Evolutionary conservation across 2,888 invertebrate species (phyloP).

Genomic region (Cybosia mesomella): DNA sequence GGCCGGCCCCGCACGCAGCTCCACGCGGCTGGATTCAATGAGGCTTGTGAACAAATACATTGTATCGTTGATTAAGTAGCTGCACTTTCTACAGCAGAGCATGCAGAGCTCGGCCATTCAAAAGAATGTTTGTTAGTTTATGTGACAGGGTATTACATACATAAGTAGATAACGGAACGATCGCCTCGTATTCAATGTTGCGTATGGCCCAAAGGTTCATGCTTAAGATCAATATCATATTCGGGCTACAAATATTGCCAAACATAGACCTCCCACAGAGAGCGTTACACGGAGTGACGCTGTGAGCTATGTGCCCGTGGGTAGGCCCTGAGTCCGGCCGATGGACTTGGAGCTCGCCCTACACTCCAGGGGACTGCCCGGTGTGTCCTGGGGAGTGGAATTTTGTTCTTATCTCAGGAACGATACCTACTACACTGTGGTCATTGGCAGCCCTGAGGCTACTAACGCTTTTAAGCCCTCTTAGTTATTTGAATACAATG

Average conservation of each 20-base stretch:
- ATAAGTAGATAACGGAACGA: not conserved
- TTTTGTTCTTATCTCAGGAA: too few relatives aligned
- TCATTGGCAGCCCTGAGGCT: too few relatives aligned
- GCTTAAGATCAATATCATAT: slow-evolving; percentile 18
- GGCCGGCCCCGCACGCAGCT: too few relatives aligned
- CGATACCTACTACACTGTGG: too few relatives aligned
- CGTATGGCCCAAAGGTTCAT: slow-evolving; percentile 2
- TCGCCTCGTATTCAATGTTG: not conserved
- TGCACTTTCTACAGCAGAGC: slow-evolving; percentile 10
- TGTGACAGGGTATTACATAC: not conserved
- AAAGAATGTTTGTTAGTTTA: slow-evolving; percentile 7
- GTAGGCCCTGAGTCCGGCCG: not conserved
- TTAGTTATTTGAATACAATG: too few relatives aligned
- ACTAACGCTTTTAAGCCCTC: too few relatives aligned
- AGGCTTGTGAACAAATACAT: slow-evolving; percentile 16
- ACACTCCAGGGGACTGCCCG: too few relatives aligned
- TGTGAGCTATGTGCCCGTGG: slow-evolving; percentile 1
- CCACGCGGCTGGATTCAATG: too few relatives aligned
- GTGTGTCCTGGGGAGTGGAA: too few relatives aligned
- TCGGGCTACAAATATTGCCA: slow-evolving; percentile 19
- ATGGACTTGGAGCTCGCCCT: not conserved
- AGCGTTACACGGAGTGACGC: slow-evolving; percentile 8
- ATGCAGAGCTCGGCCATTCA: slow-evolving; percentile 6
- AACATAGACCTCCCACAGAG: slow-evolving; percentile 21
- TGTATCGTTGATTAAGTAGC: slow-evolving; percentile 25